Evolutionary conservation across 2,113 vertebrate species (phyloP), one percentile per base, ranked within the genome.

Genomic region (Corythoichthys intestinalis): DNA sequence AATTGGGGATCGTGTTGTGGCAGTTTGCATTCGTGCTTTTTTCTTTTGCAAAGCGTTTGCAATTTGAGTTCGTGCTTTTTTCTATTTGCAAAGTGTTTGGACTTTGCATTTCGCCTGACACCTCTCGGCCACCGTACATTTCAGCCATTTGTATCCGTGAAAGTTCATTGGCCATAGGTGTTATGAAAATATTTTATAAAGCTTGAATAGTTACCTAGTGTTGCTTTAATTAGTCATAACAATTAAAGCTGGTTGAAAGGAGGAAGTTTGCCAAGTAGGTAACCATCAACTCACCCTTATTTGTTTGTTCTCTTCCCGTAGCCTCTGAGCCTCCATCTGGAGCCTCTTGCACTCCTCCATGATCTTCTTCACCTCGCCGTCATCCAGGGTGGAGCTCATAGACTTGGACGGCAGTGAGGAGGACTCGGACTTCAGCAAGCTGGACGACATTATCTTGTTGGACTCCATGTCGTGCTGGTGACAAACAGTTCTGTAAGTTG

Each of bases 261-360:
- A 65, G 56, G 6, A 44, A 44, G 6, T 1, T 44, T 44, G 41
- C 41, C 41, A 8, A 1, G 4, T 4, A n/a, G 10, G 53, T 34
- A 56, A 6, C n/a, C 53, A 9, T 34, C 7, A 9, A 84, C 87
- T 81, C 90, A 98, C 97, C 95, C 95, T 94, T 85, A 96, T 94
- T 73, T 95, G 96, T 92, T 92, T 95, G 93, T 96, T 98, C 92
- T 98, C 97, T 89, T 98, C 97, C 84, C 95, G 93, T 89, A 98
- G 94, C 91, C 96, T 93, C 88, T 98, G 97, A 68, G 98, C 93
- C 85, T 99, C 96, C 69, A 93, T 89, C 85, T 98, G 96, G 91
- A 99, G 93, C 90, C 94, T 92, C 94, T 94, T 96, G 83, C 95
- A 97, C 59, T 99, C 96, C 71, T 99, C 97, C 95, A 96, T 94